Conservation (phyloP, 1,140 invertebrate genomes). For the Cryptotermes secundus region DNA sequence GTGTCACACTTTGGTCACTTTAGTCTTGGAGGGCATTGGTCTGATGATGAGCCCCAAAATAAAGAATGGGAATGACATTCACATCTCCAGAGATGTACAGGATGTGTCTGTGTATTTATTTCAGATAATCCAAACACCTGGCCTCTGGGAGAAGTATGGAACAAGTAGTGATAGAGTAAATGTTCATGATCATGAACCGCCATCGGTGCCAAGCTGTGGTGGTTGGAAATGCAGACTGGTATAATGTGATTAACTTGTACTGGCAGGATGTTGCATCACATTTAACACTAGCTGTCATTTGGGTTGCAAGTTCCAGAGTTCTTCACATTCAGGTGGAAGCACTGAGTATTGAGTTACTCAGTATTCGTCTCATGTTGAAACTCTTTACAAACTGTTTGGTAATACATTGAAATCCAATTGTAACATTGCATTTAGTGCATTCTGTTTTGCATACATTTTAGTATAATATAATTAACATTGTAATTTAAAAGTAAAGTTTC, state of each 20-base stretch:
- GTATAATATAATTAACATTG: neutral
- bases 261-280: neutral
- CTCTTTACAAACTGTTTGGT: neutral
- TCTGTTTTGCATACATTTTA: neutral
- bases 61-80: constrained; percentile 27
- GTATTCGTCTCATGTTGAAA: neutral
- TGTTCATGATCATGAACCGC: neutral
- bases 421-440: neutral
- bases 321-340: no score
- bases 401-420: neutral
- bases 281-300: neutral
- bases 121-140: constrained; percentile 62
- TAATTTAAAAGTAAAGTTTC: neutral
- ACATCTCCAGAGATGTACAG: neutral
- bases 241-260: neutral
- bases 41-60: no score
- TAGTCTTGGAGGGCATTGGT: no score
- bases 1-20: no score
- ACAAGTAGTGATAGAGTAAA: neutral
- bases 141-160: constrained; percentile 54
- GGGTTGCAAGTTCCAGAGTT: neutral
- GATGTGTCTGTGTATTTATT: constrained; percentile 34
- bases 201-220: constrained; percentile 29
- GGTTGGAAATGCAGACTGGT: constrained; percentile 33
- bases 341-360: no score